Base-by-base conservation (phyloP, 2,113 vertebrate genomes). In the Phoxinus phoxinus region DNA sequence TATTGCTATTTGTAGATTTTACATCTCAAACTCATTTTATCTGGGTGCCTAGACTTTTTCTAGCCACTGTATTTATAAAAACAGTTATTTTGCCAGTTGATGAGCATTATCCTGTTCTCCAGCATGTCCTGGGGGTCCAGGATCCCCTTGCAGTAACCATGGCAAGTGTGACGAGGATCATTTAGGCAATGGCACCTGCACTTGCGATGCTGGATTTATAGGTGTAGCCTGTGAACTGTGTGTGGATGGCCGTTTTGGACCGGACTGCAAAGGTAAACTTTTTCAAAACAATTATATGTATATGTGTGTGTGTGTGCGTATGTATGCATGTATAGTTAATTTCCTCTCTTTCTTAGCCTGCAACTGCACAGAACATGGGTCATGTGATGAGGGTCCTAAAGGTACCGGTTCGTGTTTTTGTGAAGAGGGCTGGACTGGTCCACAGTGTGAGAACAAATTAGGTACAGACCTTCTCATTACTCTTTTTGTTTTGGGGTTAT, bases 361-460 rank as follows among this genome's bases (percentile, higher is more conserved):
- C 4, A 92, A 95, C 78, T 99, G 98, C 90, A 95, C 96, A 0
- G 92, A 90, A 53, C 95, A 96, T 0, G 98, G 97, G 4, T 92
- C 94, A 75, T 99, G 98, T 19, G 94, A 97, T 0, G 95, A 96
- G 0, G 96, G 97, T 0, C 83, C 85, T n/a, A 88, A 79, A 0
- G 97, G 97, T 35, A 95, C 95, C 0, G 98, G 98, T 2, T 85
- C 79, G 8, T 99, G 98, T 85, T 90, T 97, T 91, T 99, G 98
- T 87, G 94, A 96, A 12, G 89, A 90, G 0, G 97, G 97, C 61
- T 99, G 97, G 97, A 96, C 95, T 0, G 97, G 98, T 37, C 88
- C 30, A 6, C 92, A 89, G 32, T 99, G 98, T 25, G 94, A 98
- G 87, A 92, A 88, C 17, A 91, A 90, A 59, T 88, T 94, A 92